These are phyloP conservation scores for Chelonus formosanus DNA, from an alignment of 2,888 invertebrate species.

Conservation along the genomic window DNA sequence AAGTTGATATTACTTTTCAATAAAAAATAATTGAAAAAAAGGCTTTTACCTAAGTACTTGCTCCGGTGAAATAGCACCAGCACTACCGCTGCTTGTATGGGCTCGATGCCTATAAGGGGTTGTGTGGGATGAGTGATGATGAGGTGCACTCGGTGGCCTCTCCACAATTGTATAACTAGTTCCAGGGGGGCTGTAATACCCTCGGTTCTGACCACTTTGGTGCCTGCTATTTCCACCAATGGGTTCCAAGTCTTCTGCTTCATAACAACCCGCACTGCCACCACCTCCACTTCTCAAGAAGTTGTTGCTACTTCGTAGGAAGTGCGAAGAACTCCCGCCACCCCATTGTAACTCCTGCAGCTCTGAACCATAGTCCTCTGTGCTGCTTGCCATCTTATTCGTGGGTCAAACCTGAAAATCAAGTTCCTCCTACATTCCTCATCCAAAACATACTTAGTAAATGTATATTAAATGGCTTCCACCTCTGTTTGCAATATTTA, in stretches of 20 bases:
- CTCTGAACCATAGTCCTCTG: constrained; percentile 63
- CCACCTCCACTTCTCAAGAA: constrained; percentile 66
- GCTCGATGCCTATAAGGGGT: constrained; percentile 60
- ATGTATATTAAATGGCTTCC: too few relatives aligned
- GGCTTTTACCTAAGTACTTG: constrained; percentile 72
- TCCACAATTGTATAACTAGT: constrained; percentile 90
- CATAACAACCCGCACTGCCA: constrained; percentile 56
- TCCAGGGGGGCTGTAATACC: constrained; percentile 88
- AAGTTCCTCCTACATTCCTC: background rate
- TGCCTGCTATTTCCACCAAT: constrained; percentile 64
- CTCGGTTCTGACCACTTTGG: constrained; percentile 69
- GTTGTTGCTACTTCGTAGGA: constrained; percentile 52
- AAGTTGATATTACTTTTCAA: too few relatives aligned
- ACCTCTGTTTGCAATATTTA: too few relatives aligned
- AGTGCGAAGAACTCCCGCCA: constrained; percentile 54
- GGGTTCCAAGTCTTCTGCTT: constrained; percentile 62
- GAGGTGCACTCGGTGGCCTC: constrained; percentile 77
- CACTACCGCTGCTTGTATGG: constrained; percentile 51
- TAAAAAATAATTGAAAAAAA: constrained; percentile 17
- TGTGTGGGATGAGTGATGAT: constrained; percentile 73
- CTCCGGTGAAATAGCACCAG: constrained; percentile 80
- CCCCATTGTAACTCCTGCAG: constrained; percentile 63
- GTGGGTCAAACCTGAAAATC: constrained; percentile 44
- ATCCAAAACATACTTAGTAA: too few relatives aligned
- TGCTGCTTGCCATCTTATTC: constrained; percentile 60